These are phyloP conservation scores for Latheticus oryzae DNA, from an alignment of 2,888 invertebrate genomes.

Conservation along the genomic window DNA sequence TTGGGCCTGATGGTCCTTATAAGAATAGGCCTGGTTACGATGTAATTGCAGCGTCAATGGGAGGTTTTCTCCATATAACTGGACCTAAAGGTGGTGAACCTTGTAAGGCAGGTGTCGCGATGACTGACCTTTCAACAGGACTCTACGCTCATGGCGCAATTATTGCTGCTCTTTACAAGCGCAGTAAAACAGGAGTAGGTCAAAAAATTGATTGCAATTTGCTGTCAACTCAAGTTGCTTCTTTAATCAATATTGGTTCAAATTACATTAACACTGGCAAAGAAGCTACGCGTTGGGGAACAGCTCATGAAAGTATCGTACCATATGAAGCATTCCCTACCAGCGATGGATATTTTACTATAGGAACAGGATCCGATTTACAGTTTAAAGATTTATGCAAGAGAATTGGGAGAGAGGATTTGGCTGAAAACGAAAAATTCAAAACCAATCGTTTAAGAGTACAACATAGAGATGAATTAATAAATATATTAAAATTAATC, in stretches of 20 bases:
- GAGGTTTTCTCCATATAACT: conserved; percentile 90
- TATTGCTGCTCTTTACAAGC: conserved; percentile 86
- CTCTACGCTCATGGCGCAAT: conserved; percentile 96
- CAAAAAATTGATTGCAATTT: conserved; percentile 95
- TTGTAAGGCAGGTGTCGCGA: conserved; percentile 91
- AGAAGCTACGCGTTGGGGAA: conserved; percentile 88
- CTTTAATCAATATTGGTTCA: conserved; percentile 88
- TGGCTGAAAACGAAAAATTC: conserved; percentile 75
- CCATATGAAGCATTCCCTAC: conserved; percentile 93
- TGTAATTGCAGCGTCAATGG: conserved; percentile 93
- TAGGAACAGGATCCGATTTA: conserved; percentile 88
- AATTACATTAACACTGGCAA: conserved; percentile 88
- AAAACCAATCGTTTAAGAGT: conserved; percentile 81
- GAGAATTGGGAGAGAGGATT: conserved; percentile 70
- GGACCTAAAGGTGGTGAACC: conserved; percentile 87
- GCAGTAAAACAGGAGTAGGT: conserved; percentile 81
- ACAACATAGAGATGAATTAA: conserved; percentile 76
- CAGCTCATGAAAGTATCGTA: conserved; percentile 93
- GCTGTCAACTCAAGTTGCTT: conserved; percentile 91
- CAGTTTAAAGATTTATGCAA: conserved; percentile 83
- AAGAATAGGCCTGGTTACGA: conserved; percentile 92
- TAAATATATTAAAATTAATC: conserved; percentile 71
- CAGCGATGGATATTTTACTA: conserved; percentile 83
- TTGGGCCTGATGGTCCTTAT: conserved; percentile 90
- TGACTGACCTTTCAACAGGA: conserved; percentile 94